Evolutionary conservation across 2,797 vertebrate species (phyloP).

Genomic region (Halcyon chelicuti): DNA sequence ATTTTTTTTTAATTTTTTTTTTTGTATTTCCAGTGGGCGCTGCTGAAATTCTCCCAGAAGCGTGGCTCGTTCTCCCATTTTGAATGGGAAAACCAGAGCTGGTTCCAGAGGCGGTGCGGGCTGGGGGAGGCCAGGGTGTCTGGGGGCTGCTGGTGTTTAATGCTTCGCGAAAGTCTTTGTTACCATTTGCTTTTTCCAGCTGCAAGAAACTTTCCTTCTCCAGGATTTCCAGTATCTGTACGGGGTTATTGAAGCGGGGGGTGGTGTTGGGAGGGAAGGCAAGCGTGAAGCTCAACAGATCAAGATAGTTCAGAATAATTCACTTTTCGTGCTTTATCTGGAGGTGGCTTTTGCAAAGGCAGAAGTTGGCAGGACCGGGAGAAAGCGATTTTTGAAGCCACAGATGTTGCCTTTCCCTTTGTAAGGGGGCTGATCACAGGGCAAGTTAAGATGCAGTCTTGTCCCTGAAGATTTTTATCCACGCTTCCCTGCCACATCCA

Average conservation of each 20-base stretch:
- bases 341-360: conserved; percentile 18
- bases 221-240: conserved; percentile 33
- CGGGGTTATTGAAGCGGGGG: background rate
- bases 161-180: background rate
- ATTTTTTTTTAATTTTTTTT: too few species aligned
- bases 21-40: background rate
- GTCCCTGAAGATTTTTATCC: conserved; percentile 33
- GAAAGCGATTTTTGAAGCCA: conserved; percentile 14
- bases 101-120: background rate
- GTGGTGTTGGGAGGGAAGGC: background rate
- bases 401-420: conserved; percentile 32
- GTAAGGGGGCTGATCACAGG: background rate
- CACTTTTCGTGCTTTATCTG: background rate
- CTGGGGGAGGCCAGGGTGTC: conserved; percentile 5
- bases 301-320: conserved; percentile 37
- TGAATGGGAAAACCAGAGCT: conserved; percentile 3
- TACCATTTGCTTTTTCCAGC: conserved; percentile 57
- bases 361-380: background rate
- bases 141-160: background rate
- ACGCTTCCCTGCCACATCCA: conserved; percentile 30
- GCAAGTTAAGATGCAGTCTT: conserved; percentile 39
- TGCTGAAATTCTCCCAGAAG: conserved; percentile 46
- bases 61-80: conserved; percentile 60
- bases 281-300: conserved; percentile 44
- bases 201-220: conserved; percentile 75